Percentiles rank a stretch among this genome's conserved stretches.
These are phyloP conservation scores for Pherbina coryleti DNA, from an alignment of 2,888 invertebrate species.

Conservation along the genomic window DNA sequence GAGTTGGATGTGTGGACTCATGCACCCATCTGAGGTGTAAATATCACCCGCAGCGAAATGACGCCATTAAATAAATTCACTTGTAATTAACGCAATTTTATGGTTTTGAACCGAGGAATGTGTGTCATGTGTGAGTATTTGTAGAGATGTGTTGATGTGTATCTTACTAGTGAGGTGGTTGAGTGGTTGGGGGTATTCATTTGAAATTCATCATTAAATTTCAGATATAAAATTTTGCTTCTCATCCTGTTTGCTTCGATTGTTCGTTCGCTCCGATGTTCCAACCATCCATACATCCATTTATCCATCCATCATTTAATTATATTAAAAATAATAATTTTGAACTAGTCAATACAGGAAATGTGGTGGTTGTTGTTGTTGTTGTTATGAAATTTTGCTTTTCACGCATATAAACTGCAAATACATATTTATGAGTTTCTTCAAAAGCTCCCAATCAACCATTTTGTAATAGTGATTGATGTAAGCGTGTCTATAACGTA, in stretches of 20 bases:
- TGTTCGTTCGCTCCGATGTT: neutral
- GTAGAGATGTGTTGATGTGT: neutral
- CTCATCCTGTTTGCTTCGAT: neutral
- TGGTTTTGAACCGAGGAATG: neutral
- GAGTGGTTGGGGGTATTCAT: neutral
- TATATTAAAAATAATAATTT: neutral
- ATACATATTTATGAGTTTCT: too few species aligned
- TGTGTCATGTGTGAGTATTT: neutral
- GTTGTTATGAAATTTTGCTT: neutral
- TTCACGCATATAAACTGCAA: neutral
- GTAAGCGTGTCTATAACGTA: too few species aligned
- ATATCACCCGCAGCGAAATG: constrained; percentile 7
- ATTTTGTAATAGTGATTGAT: too few species aligned
- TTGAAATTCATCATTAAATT: neutral
- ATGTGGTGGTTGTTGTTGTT: neutral
- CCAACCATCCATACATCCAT: too few species aligned
- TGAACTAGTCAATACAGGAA: neutral
- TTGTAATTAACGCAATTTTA: constrained; percentile 6
- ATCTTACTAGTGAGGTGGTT: neutral
- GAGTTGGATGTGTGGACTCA: too few species aligned
- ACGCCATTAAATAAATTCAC: constrained; percentile 1
- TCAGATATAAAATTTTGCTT: neutral
- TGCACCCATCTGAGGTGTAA: neutral
- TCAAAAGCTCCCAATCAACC: too few species aligned
- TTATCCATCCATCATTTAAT: neutral